Percentiles rank a stretch among this genome's conserved stretches.
phyloP scores from a whole-genome alignment of 37 sponge, comb jelly and placozoan species.

The Hormiphora californensis region DNA sequence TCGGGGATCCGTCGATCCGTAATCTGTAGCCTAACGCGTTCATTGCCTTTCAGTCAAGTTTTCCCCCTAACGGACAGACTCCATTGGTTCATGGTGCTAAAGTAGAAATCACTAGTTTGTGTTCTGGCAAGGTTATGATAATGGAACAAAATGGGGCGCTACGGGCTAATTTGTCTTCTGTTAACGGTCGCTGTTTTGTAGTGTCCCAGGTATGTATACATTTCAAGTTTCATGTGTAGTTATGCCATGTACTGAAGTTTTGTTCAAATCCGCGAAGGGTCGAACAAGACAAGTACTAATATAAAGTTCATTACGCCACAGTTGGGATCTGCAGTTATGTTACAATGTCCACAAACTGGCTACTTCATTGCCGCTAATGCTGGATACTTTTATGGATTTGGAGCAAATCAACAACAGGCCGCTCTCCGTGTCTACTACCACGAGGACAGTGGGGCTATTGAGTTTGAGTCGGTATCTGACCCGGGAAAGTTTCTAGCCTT shows the following conservation, averaged over 20 bases:
- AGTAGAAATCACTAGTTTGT: neutral
- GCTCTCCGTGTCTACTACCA: constrained; percentile 47
- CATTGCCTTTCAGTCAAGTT: too few relatives aligned
- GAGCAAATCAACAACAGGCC: constrained; percentile 28
- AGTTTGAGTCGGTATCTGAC: constrained; percentile 11
- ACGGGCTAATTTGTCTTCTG: neutral
- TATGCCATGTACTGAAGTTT: too few relatives aligned
- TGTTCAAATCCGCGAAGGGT: too few relatives aligned
- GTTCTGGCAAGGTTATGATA: constrained; percentile 10
- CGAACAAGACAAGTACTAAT: too few relatives aligned
- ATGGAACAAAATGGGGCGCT: constrained; percentile 38
- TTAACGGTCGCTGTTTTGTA: neutral
- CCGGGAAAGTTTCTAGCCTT: constrained; percentile 46
- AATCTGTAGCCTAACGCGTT: too few relatives aligned
- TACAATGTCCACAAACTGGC: constrained; percentile 9
- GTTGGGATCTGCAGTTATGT: constrained; percentile 33
- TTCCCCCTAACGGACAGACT: too few relatives aligned
- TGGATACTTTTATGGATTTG: constrained; percentile 21
- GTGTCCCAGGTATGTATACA: constrained; percentile 54
- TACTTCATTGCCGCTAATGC: constrained; percentile 52
- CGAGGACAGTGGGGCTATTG: constrained; percentile 49
- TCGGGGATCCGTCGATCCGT: too few relatives aligned
- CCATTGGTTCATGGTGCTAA: constrained; percentile 53
- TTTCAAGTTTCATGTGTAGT: too few relatives aligned
- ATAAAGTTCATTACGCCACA: too few relatives aligned